These are phyloP conservation scores for Cataglyphis cursor DNA, from an alignment of 2,888 invertebrate genomes.

Conservation along the genomic window DNA sequence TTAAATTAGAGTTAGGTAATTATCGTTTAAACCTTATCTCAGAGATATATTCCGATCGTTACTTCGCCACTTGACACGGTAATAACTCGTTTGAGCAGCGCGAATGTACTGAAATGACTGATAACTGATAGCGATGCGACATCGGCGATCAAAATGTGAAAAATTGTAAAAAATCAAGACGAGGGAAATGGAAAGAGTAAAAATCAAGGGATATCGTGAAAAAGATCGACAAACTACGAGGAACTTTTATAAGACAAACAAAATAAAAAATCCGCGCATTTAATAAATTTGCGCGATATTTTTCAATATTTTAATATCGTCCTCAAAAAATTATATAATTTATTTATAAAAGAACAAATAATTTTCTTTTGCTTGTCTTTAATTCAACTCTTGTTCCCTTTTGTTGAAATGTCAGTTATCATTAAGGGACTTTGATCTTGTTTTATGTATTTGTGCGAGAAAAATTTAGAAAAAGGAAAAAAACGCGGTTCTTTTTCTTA, in stretches of 20 bases:
- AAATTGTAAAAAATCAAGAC: neutral
- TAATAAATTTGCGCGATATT: neutral
- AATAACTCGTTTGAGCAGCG: neutral
- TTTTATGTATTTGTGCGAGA: neutral
- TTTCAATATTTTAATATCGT: neutral
- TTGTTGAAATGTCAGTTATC: neutral
- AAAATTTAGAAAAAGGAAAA: neutral
- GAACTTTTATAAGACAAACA: neutral
- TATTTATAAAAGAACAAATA: neutral
- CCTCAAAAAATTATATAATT: neutral
- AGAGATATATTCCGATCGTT: neutral
- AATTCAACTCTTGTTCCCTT: neutral
- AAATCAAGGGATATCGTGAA: neutral
- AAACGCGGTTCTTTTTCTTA: neutral
- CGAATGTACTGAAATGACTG: neutral
- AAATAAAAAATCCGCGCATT: neutral
- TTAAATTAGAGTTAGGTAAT: slow-evolving; percentile 34
- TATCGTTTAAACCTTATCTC: slow-evolving; percentile 4
- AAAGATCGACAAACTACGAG: neutral
- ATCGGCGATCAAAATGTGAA: neutral
- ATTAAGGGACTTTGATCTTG: neutral
- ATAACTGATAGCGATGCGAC: slow-evolving; percentile 2
- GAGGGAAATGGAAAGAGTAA: neutral
- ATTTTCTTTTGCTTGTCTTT: neutral
- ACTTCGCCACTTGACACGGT: neutral